These are phyloP conservation scores for Eilema sororculum DNA, from an alignment of 2,888 invertebrate genomes.

Conservation along the genomic window DNA sequence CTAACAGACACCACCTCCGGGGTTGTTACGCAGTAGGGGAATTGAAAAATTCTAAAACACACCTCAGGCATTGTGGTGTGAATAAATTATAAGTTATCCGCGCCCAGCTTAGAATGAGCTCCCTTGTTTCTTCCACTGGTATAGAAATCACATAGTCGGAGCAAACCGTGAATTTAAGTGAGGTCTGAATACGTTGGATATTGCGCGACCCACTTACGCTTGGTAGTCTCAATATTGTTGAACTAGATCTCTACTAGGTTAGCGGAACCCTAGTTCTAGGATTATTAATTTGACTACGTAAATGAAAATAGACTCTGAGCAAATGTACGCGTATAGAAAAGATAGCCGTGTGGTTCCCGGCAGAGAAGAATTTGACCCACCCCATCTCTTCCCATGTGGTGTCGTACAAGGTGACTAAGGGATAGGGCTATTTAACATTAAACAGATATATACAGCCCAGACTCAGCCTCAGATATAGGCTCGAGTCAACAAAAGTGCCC, in stretches of 20 bases:
- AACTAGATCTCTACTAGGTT: slow-evolving; percentile 75
- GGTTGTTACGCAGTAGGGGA: slow-evolving; percentile 57
- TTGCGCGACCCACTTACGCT: slow-evolving; percentile 75
- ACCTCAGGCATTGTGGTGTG: slow-evolving; percentile 77
- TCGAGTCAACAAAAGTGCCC: no score
- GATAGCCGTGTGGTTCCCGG: no score
- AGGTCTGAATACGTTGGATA: slow-evolving; percentile 64
- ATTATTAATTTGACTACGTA: slow-evolving; percentile 71
- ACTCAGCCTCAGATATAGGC: no score
- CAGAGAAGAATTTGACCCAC: no score
- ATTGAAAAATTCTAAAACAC: slow-evolving; percentile 76
- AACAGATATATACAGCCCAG: no score
- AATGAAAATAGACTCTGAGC: slow-evolving; percentile 53
- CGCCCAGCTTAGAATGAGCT: slow-evolving; percentile 61
- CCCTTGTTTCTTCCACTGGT: slow-evolving; percentile 54
- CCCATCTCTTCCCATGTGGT: no score
- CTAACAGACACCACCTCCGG: slow-evolving; percentile 55
- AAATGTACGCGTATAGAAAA: slow-evolving; percentile 24
- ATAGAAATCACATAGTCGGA: slow-evolving; percentile 50
- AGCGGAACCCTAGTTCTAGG: slow-evolving; percentile 68
- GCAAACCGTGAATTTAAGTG: slow-evolving; percentile 64
- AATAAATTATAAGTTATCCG: slow-evolving; percentile 80
- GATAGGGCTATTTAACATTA: no score
- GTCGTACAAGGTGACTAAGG: no score
- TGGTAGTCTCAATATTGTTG: slow-evolving; percentile 76